phyloP scores from a whole-genome alignment of 2,797 vertebrate genomes.

The Gambelia wislizenii region DNA sequence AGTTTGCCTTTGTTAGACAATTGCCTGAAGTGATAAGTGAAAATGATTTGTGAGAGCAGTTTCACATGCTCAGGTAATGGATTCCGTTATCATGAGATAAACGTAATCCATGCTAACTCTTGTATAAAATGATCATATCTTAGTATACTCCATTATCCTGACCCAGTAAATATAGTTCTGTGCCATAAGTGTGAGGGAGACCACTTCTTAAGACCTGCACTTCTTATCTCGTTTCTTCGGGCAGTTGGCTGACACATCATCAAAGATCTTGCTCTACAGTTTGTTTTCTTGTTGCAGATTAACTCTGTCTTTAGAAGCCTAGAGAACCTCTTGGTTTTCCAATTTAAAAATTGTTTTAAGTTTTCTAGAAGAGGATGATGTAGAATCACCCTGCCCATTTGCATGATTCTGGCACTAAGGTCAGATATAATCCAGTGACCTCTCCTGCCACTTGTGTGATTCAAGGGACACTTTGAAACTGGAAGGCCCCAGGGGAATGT shows the following conservation, averaged over 20 bases:
- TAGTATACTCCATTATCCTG: slow-evolving; percentile 3
- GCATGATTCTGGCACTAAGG: background rate
- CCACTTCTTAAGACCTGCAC: background rate
- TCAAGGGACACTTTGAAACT: background rate
- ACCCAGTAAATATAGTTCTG: background rate
- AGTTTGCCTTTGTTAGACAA: background rate
- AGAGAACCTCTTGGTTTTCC: background rate
- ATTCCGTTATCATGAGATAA: slow-evolving; percentile 19
- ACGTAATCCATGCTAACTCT: slow-evolving; percentile 1
- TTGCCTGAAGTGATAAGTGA: slow-evolving; percentile 27
- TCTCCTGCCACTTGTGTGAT: background rate
- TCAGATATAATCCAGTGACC: background rate
- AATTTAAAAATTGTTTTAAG: fast-evolving
- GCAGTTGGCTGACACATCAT: background rate
- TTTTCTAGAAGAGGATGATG: slow-evolving; percentile 9
- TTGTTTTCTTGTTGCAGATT: background rate
- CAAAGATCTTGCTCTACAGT: background rate
- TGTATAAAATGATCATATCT: background rate
- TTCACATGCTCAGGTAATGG: slow-evolving; percentile 10
- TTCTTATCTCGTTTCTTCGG: background rate
- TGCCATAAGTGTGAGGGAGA: background rate
- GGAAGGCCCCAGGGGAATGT: background rate
- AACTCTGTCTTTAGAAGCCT: background rate
- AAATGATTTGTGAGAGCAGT: slow-evolving; percentile 4
- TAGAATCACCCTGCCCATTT: background rate